A percentile compares a stretch with the other conserved stretches of the same genome.
phyloP scores from a whole-genome alignment of 64 coral and sea anemone genomes.

The Montipora efflorescens region DNA sequence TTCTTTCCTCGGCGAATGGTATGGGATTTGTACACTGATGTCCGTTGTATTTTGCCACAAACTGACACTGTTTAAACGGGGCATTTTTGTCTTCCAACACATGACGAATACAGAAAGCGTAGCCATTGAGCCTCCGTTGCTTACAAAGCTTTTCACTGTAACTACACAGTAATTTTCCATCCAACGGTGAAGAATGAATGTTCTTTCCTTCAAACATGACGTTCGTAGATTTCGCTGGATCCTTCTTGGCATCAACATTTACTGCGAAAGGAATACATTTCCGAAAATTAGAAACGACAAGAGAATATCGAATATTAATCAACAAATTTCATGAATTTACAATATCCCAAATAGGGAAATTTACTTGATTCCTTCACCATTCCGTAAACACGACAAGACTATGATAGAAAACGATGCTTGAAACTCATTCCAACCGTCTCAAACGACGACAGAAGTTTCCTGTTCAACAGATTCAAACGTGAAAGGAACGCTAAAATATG shows the following conservation, averaged over 20 bases:
- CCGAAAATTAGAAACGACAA: constrained; percentile 85
- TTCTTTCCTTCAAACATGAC: constrained; percentile 99
- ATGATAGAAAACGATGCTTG: constrained; percentile 61
- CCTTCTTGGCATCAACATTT: constrained; percentile 91
- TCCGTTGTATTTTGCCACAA: constrained; percentile 99
- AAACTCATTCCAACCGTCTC: constrained; percentile 40
- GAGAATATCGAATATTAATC: constrained; percentile 85
- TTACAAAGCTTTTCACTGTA: constrained; percentile 99
- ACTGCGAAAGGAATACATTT: constrained; percentile 87
- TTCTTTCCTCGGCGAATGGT: constrained; percentile 96
- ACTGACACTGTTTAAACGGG: constrained; percentile 99
- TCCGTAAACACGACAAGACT: constrained; percentile 29
- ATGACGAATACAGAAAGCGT: constrained; percentile 99
- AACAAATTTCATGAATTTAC: constrained; percentile 80
- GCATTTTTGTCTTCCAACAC: constrained; percentile 99
- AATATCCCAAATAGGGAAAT: constrained; percentile 80
- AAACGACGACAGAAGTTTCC: constrained; percentile 73
- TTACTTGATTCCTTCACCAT: constrained; percentile 81
- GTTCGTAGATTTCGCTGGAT: constrained; percentile 62
- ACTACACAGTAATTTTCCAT: constrained; percentile 98
- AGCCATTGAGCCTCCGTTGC: constrained; percentile 98
- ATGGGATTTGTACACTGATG: constrained; percentile 99
- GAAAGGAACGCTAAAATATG: constrained; percentile 98
- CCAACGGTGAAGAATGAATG: constrained; percentile 98
- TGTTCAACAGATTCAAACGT: constrained; percentile 79